Percentiles rank a stretch among this genome's conserved stretches.
phyloP scores from a whole-genome alignment of 37 sponge, comb jelly and placozoan genomes.

The Crambe crambe region DNA sequence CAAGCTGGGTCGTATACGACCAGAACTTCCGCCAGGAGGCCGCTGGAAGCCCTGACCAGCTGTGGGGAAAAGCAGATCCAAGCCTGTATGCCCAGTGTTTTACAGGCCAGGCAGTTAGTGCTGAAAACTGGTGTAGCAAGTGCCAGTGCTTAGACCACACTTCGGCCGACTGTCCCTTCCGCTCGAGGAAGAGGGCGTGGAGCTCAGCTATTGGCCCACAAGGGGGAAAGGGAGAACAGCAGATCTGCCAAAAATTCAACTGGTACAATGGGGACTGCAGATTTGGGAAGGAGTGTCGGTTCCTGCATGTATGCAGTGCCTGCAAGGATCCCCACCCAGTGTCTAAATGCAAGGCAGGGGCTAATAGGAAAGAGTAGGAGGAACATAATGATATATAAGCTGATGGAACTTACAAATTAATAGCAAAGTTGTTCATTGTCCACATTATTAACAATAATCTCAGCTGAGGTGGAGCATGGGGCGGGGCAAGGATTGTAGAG shows the following conservation, averaged over 20 bases:
- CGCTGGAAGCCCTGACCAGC: too few relatives aligned
- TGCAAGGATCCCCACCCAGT: too few relatives aligned
- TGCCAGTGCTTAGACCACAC: slow-evolving; percentile 11
- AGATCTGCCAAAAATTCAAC: not conserved
- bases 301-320: too few relatives aligned
- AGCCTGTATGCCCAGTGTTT: slow-evolving; percentile 1
- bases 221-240: not conserved
- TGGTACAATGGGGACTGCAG: not conserved
- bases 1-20: too few relatives aligned
- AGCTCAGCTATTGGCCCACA: not conserved
- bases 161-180: not conserved
- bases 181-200: not conserved
- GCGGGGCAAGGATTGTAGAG: too few relatives aligned
- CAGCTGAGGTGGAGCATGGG: too few relatives aligned
- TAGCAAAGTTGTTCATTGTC: too few relatives aligned
- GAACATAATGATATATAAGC: not conserved
- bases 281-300: not conserved
- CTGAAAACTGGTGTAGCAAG: slow-evolving; percentile 8
- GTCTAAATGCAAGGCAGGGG: not conserved
- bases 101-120: not conserved
- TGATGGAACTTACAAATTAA: too few relatives aligned
- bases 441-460: too few relatives aligned
- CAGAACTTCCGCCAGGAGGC: too few relatives aligned
- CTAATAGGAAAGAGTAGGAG: not conserved
- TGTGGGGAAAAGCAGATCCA: too few relatives aligned